phyloP scores from a whole-genome alignment of 2,888 invertebrate species.

The Lepeophtheirus nordmannii region DNA sequence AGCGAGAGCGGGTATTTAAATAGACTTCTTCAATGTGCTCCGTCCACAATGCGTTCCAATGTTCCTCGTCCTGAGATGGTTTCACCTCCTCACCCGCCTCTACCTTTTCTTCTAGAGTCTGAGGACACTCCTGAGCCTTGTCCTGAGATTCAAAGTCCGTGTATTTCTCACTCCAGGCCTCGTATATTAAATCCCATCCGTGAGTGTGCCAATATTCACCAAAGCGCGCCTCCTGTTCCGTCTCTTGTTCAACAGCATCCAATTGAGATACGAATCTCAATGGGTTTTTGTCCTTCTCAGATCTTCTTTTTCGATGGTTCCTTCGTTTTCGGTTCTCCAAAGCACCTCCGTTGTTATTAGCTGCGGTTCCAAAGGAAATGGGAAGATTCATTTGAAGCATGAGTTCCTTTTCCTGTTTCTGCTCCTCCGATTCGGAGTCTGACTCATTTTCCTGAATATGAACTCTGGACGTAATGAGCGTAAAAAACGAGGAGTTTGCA shows the following conservation, averaged over 20 bases:
- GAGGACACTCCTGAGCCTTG: too few relatives aligned
- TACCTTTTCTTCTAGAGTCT: too few relatives aligned
- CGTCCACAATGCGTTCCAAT: background rate
- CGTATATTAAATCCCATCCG: background rate
- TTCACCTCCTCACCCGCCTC: too few relatives aligned
- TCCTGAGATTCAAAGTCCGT: too few relatives aligned
- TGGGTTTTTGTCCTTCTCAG: too few relatives aligned
- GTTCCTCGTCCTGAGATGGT: background rate
- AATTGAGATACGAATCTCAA: too few relatives aligned
- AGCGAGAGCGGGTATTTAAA: too few relatives aligned
- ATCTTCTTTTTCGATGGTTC: too few relatives aligned
- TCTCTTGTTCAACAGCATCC: background rate
- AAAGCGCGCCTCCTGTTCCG: background rate
- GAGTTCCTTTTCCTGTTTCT: background rate
- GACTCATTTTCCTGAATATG: background rate
- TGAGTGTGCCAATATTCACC: background rate
- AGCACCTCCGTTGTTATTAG: too few relatives aligned
- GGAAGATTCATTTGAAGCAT: background rate
- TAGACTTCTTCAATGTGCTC: background rate
- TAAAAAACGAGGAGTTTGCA: too few relatives aligned
- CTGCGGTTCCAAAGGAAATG: background rate
- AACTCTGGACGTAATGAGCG: background rate
- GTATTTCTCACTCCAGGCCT: background rate
- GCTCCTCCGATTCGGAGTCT: background rate
- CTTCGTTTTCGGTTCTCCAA: too few relatives aligned